A percentile compares a stretch with the other conserved stretches of the same genome.
phyloP scores from a whole-genome alignment of 2,113 vertebrate genomes.

The Puffinus mauretanicus region DNA sequence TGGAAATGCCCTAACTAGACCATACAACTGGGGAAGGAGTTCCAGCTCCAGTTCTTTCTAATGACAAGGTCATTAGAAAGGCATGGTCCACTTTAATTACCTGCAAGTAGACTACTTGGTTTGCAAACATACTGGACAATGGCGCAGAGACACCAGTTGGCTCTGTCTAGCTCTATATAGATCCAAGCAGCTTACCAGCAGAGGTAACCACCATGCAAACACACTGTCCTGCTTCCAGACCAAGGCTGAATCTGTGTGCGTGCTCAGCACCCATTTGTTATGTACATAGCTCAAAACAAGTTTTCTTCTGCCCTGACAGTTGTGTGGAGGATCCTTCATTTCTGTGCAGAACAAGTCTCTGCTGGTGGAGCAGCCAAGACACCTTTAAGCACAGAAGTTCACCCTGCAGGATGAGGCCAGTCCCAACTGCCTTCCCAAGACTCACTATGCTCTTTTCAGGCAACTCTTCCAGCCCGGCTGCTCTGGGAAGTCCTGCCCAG shows the following conservation, averaged over 20 bases:
- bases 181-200: background rate
- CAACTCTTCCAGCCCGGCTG: background rate
- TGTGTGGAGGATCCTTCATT: background rate
- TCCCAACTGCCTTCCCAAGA: background rate
- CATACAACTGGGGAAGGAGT: background rate
- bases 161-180: background rate
- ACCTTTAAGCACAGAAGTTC: background rate
- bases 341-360: background rate
- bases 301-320: background rate
- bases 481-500: background rate
- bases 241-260: background rate
- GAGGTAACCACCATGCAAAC: background rate
- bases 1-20: background rate
- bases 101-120: background rate
- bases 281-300: accelerated
- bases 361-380: background rate
- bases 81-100: background rate
- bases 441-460: background rate
- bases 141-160: accelerated
- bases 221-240: background rate
- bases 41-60: background rate
- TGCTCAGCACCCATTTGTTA: background rate
- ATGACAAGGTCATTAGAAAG: background rate
- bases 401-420: background rate
- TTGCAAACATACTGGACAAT: background rate